A percentile compares a stretch with the other conserved stretches of the same genome.
Conservation (phyloP, 2,113 vertebrate species). For the Carollia perspicillata region DNA sequence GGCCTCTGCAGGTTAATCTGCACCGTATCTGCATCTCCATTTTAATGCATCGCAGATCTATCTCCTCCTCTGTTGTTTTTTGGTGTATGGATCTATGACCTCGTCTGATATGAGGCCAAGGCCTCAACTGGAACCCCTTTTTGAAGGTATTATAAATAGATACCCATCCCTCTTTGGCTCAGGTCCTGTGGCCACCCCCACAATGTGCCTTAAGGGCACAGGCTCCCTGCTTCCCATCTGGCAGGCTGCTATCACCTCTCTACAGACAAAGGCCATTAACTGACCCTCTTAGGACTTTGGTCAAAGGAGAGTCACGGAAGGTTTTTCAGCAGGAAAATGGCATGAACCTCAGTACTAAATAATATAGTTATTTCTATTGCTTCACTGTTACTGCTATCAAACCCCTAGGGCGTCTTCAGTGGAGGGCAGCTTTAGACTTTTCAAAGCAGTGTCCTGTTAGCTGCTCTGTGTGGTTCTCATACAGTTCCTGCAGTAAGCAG, state of each 20-base stretch:
- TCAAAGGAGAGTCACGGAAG: not conserved
- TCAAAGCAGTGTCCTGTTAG: not conserved
- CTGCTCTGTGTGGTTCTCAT: not conserved
- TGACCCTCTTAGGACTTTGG: not conserved
- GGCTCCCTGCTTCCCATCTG: not conserved
- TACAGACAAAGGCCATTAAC: not conserved
- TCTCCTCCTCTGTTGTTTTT: not conserved
- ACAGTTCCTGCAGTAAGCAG: not conserved
- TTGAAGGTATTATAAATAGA: not conserved
- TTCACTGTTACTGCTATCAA: not conserved
- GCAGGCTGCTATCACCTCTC: not conserved
- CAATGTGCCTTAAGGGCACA: not conserved
- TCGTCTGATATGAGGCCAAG: not conserved
- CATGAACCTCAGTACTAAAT: not conserved
- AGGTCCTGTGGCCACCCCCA: not conserved
- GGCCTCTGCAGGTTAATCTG: not conserved
- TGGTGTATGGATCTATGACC: not conserved
- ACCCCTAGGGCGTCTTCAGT: not conserved
- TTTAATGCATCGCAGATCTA: no score
- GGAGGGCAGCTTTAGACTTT: not conserved
- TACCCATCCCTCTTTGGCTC: not conserved
- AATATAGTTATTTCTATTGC: not conserved
- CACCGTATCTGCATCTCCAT: not conserved
- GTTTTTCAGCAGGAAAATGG: slow-evolving; percentile 17
- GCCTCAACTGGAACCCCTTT: not conserved